These are phyloP conservation scores for Scaeva pyrastri DNA, from an alignment of 2,888 invertebrate species.

Conservation along the genomic window DNA sequence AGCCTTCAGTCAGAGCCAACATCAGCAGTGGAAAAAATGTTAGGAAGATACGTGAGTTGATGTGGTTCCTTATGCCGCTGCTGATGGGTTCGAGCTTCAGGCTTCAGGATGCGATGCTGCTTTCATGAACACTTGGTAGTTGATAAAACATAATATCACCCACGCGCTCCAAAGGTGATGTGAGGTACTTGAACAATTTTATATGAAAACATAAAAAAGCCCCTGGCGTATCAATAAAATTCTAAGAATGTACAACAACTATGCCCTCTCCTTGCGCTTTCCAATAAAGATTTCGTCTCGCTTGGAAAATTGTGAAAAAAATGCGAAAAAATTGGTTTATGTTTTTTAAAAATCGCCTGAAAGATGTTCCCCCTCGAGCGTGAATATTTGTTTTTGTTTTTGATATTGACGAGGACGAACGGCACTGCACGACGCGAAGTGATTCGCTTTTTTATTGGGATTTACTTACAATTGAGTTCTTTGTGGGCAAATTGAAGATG, in stretches of 20 bases:
- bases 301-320: too few relatives aligned
- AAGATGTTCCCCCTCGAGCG: background rate
- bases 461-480: background rate
- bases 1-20: background rate
- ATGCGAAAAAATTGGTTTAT: background rate
- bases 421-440: too few relatives aligned
- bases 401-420: too few relatives aligned
- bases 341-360: background rate
- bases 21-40: background rate
- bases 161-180: background rate
- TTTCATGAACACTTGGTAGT: constrained; percentile 11
- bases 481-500: background rate
- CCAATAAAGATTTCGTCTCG: background rate
- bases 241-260: background rate
- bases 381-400: background rate
- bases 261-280: background rate
- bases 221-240: constrained; percentile 5
- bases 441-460: too few relatives aligned
- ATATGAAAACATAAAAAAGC: background rate
- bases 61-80: background rate
- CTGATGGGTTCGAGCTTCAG: background rate
- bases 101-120: background rate
- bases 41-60: background rate
- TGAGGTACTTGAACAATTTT: constrained; percentile 8
- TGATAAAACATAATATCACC: background rate